Percentiles rank a stretch among this genome's conserved stretches.
Evolutionary conservation across 2,113 vertebrate species (phyloP).

Genomic region (Silurus meridionalis): DNA sequence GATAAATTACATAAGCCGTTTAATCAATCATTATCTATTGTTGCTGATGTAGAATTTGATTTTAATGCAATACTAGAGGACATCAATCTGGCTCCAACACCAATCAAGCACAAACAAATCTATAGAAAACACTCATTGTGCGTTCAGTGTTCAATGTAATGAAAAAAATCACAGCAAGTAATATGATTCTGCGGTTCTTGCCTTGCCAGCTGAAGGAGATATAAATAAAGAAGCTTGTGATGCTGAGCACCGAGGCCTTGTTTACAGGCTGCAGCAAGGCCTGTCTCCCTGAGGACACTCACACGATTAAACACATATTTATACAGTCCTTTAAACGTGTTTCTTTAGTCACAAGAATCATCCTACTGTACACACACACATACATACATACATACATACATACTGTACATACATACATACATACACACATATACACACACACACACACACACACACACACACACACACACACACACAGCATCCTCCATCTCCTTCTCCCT

Average conservation of each 20-base stretch:
- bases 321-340: neutral
- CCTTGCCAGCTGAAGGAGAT: neutral
- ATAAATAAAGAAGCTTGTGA: neutral
- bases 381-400: conserved; percentile 13
- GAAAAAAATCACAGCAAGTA: neutral
- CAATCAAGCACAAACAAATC: neutral
- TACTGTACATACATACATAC: neutral
- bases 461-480: conserved; percentile 29
- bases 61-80: neutral
- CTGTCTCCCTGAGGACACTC: conserved; percentile 22
- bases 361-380: conserved; percentile 16
- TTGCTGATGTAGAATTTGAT: neutral
- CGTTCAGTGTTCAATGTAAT: neutral
- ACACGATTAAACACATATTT: neutral
- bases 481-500: conserved; percentile 63
- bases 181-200: neutral
- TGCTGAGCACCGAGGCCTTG: neutral
- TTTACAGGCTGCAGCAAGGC: conserved; percentile 1
- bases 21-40: neutral
- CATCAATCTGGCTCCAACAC: neutral
- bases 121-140: neutral
- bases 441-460: conserved; percentile 25
- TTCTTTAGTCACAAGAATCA: neutral
- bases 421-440: conserved; percentile 8
- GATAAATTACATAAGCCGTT: neutral